These are phyloP conservation scores for Chaetodon trifascialis DNA, from an alignment of 2,113 vertebrate species.

Conservation along the genomic window DNA sequence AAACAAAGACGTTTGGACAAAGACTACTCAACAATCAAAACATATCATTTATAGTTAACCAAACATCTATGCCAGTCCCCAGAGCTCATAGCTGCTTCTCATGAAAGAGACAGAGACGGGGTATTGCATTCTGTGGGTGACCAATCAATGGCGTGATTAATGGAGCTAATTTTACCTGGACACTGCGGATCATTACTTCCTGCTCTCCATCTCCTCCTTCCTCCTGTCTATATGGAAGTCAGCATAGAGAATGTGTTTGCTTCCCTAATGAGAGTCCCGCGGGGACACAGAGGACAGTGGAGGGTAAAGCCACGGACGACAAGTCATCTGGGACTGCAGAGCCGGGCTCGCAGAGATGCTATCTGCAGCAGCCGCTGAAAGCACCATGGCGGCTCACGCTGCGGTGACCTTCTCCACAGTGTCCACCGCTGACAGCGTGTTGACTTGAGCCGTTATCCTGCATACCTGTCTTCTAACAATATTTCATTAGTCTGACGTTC, in stretches of 20 bases:
- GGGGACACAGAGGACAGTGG: conserved; percentile 61
- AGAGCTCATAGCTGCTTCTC: conserved; percentile 30
- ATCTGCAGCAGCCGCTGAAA: conserved; percentile 42
- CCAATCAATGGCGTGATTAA: conserved; percentile 84
- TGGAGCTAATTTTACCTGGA: conserved; percentile 83
- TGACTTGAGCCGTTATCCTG: conserved; percentile 23
- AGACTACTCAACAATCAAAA: conserved; percentile 48
- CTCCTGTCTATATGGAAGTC: conserved; percentile 46
- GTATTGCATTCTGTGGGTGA: conserved; percentile 51
- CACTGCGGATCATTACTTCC: conserved; percentile 79
- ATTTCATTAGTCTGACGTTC: conserved; percentile 14
- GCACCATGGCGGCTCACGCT: neutral
- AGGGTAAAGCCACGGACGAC: conserved; percentile 51
- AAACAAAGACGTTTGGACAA: conserved; percentile 45
- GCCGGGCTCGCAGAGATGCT: conserved; percentile 41
- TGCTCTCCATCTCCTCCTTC: conserved; percentile 60
- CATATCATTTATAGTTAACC: conserved; percentile 60
- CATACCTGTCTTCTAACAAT: conserved; percentile 45
- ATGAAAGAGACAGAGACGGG: conserved; percentile 29
- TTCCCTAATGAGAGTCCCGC: conserved; percentile 70
- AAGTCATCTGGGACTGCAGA: conserved; percentile 34
- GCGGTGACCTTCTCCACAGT: conserved; percentile 47
- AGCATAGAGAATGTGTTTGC: conserved; percentile 62
- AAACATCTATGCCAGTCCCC: conserved; percentile 16
- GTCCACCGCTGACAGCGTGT: conserved; percentile 21